phyloP scores from a whole-genome alignment of 1,140 invertebrate genomes.

The Aphis gossypii region DNA sequence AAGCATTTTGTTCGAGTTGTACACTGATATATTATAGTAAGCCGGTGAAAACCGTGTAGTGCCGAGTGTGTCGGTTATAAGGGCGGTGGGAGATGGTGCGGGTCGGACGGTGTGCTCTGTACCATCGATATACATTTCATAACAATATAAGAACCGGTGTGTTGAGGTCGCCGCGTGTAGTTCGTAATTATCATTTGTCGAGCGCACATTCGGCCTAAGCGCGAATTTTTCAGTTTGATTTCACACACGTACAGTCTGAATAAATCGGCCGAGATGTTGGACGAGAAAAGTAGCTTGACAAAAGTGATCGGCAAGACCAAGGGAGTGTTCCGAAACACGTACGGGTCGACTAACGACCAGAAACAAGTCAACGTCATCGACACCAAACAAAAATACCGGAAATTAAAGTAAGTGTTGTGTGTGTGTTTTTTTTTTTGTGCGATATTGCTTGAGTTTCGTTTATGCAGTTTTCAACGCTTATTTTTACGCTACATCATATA shows the following conservation, averaged over 20 bases:
- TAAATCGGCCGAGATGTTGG: not conserved
- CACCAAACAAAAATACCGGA: conserved; percentile 29
- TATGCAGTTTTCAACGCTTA: not conserved
- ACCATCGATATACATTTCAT: not conserved
- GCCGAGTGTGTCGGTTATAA: not conserved
- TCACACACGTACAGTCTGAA: not conserved
- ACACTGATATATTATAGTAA: not conserved
- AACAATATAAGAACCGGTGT: conserved; percentile 44
- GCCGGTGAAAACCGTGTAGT: not conserved
- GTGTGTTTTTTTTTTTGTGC: not conserved
- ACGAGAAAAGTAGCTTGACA: conserved; percentile 35
- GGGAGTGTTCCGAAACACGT: not conserved
- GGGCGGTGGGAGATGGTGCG: not conserved
- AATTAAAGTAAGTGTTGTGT: conserved; percentile 6
- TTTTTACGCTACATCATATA: not conserved
- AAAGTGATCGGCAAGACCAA: conserved; percentile 12
- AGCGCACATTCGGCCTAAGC: not conserved
- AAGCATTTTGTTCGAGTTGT: not conserved
- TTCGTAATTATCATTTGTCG: not conserved
- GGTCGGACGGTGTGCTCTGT: not conserved
- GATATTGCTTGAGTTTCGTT: not conserved
- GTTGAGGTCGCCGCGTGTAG: conserved; percentile 40
- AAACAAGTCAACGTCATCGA: not conserved
- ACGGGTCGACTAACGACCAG: not conserved
- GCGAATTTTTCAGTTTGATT: not conserved